These are phyloP conservation scores for Aphis craccivora DNA, from an alignment of 1,140 invertebrate species.

Conservation along the genomic window DNA sequence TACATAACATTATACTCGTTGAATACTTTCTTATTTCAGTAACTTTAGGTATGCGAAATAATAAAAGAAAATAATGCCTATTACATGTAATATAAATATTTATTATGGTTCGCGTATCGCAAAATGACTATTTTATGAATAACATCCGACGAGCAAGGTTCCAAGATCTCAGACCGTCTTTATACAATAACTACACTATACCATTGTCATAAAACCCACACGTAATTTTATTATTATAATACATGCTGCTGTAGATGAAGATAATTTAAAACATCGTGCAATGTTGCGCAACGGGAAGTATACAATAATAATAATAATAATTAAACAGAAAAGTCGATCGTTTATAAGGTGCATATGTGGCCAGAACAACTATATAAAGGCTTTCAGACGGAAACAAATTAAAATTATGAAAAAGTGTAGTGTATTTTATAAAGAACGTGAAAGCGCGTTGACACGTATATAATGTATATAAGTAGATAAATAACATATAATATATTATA, in stretches of 20 bases:
- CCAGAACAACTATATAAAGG: background rate
- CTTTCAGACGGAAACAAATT: background rate
- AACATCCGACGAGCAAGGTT: background rate
- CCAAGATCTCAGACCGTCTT: background rate
- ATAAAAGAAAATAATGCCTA: background rate
- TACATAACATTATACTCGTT: background rate
- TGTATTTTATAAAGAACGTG: background rate
- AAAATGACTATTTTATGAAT: background rate
- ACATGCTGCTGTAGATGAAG: background rate
- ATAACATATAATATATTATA: too few relatives aligned
- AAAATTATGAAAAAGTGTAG: background rate
- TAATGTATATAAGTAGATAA: background rate
- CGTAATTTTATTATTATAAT: background rate
- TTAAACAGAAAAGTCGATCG: background rate
- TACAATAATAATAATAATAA: background rate
- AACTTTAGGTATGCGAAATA: background rate
- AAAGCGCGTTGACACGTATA: background rate
- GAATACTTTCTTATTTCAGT: background rate
- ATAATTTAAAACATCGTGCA: background rate
- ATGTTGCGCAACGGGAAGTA: background rate
- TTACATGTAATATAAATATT: background rate
- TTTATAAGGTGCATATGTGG: background rate
- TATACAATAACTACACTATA: background rate
- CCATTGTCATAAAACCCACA: background rate
- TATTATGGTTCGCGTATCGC: background rate